Evolutionary conservation across 2,888 invertebrate genomes (phyloP), one percentile per base, ranked within the genome.

Genomic region (Melanargia galathea): DNA sequence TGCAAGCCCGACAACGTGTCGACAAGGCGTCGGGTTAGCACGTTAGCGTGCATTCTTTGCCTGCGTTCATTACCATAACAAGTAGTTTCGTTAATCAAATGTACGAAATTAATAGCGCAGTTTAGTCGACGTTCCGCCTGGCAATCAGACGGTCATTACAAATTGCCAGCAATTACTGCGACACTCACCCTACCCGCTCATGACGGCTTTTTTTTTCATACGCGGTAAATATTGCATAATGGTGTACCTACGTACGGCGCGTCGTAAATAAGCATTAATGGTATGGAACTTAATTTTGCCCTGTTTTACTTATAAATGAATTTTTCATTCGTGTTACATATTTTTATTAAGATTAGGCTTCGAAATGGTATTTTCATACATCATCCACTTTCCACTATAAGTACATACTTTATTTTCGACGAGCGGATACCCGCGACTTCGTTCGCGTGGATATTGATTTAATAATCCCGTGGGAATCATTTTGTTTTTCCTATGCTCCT

Each of bases 61-160:
- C 78, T 79, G 82, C 84, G 83, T 87, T 88, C 88, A 90, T 91
- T 90, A 87, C 77, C 88, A 90, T 90, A 91, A 90, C 89, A 90
- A 90, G 89, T 89, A 90, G 88, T 90, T 90, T 86, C 89, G 90
- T 90, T 90, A 90, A 91, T 90, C 90, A 91, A 91, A 91, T 90
- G 89, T 89, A 90, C 88, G 84, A 90, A 90, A 90, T 90, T 90
- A 91, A 91, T 90, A 85, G 90, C 84, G 81, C 82, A 88, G 90
- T 88, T 90, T 90, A 90, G 87, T 78, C 83, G 79, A 82, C 87
- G 87, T 87, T 84, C 83, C 87, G 80, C 84, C 83, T 82, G 82
- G 86, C 88, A 90, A 90, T 90, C 90, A 86, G 87, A 86, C 81
- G 85, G 84, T 83, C 84, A 87, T 89, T 89, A 90, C 89, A 90